Base-by-base conservation (phyloP, 2,888 invertebrate genomes). In the Chalcis sispes region DNA sequence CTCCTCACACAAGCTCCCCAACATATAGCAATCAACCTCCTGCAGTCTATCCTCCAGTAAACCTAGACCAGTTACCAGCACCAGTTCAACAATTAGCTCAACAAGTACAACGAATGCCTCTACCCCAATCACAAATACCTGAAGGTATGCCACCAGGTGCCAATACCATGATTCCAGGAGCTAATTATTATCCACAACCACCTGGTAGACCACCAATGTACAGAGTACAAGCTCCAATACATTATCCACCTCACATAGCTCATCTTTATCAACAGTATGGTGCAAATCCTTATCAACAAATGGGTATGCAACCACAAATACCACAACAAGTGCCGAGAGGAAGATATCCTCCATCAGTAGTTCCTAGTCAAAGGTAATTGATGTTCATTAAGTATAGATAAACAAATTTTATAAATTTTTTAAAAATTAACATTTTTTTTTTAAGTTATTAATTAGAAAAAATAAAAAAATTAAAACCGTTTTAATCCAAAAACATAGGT, bases 151-250 rank as follows among this genome's bases (percentile, higher is more conserved):
- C 87, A 18, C 87, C 88, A 15, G 88, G 88, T 29, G 85, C 85
- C 5, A 86, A 82, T 61, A 84, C 87, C 2, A 85, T 88, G 84
- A 85, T 88, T 50, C 86, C 85, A 15, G 85, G 82, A 0, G 74
- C 84, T 2, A 86, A 84, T 82, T 87, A 85, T 71, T 91, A 83
- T 89, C 90, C 81, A 69, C 89, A 84, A 58, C 85, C 79, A 82
- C 89, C 84, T 84, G 90, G 86, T 85, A 90, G 88, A 69, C 88
- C 89, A 25, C 86, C 88, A 1, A 80, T 89, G 79, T 88, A 88
- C 67, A 83, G 87, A 74, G 84, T 87, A 50, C 81, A 86, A 25
- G 82, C 82, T 52, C 86, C 80, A 13, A 86, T 88, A 82, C 87
- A 87, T 50, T 88, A 86, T 78, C 82, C 86, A 10, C 81, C 87